Base-by-base conservation (phyloP, 2,797 vertebrate species). In the Balearica regulorum region DNA sequence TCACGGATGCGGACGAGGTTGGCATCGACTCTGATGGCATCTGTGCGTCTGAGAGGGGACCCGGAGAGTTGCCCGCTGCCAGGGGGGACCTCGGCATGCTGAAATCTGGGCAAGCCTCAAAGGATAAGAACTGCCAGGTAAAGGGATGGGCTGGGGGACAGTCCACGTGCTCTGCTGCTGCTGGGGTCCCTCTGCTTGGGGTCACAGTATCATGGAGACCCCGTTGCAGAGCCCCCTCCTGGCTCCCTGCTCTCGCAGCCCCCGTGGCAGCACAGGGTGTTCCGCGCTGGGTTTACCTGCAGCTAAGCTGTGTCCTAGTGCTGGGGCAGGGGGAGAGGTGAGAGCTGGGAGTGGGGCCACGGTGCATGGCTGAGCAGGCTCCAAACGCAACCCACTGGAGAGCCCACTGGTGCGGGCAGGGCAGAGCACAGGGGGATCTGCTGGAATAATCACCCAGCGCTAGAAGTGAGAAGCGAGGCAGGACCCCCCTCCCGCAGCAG, bases 21-120 rank as follows among this genome's bases (percentile, higher is more conserved):
- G 97, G 96, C 75, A 95, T 95, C 55, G 94, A 96, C 78, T 41
- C 91, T 6, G 94, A 95, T 1, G 86, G 96, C 13, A 82, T 97
- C 10, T 96, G 97, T 0, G 85, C 98, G 70, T 96, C 97, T 0
- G 98, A 99, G 87, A 98, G 98, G 78, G 98, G 98, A 22, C 95
- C 98, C 49, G 96, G 94, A 26, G 98, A 99, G 44, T 98, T 98
- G 55, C 97, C 98, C 13, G 90, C 98, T 82, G 98, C 98, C 82
- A 97, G 98, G 72, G 97, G 98, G 4, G 98, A 99, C n/a, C 98
- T 99, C 17, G 75, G 98, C 26, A 46, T 98, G 68, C 98, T 98
- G 78, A 98, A 98, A 92, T 94, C 98, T 14, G 98, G 87, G 48
- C 94, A 96, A 70, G 35, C 83, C 48, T 70, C 91, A 4, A 97